Evolutionary conservation across 2,888 invertebrate genomes (phyloP), one percentile per base, ranked within the genome.

Genomic region (Leucoma salicis): DNA sequence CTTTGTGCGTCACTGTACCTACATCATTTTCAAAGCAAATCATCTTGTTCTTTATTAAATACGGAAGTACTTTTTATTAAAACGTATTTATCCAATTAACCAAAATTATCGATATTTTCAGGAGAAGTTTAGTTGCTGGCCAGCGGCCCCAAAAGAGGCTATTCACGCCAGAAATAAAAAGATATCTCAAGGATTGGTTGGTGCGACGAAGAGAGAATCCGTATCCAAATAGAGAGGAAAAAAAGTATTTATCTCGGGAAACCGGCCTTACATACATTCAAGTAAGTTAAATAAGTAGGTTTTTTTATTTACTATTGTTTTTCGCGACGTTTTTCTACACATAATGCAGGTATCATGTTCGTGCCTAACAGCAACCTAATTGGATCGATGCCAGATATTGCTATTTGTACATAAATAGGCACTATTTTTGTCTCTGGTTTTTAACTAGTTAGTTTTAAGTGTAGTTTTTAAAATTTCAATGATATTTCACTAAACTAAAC

Each of bases 151-250:
- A 93, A 36, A 95, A 95, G 71, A 90, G 94, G 49, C 88, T 95
- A 14, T 95, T 95, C 74, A 95, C 95, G 7, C 95, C 95, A 41
- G 95, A 95, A 89, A 95, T 95, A 62, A 95, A 95, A 70, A 90
- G 93, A 49, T 94, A 92, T 81, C 86, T 95, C 14, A 95, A 95
- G 80, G 94, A 94, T 66, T 95, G 95, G 95, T 86, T 95, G 10
- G 92, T 95, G 11, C 86, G 95, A 31, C 88, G 95, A 58, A 90
- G 95, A 71, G 94, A 95, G 53, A 94, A 95, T 74, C 95, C 95
- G 0, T 95, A 95, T 76, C 95, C 95, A 1, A 94, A 93, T 67
- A 85, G 95, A 46, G 94, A 94, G 57, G 95, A 95, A 74, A 95
- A 95, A 70, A 94, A 94, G 79, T 89, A 91, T 36, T 79, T 95